Evolutionary conservation across 2,797 vertebrate species (phyloP).

Genomic region (Emydoidea blandingii): DNA sequence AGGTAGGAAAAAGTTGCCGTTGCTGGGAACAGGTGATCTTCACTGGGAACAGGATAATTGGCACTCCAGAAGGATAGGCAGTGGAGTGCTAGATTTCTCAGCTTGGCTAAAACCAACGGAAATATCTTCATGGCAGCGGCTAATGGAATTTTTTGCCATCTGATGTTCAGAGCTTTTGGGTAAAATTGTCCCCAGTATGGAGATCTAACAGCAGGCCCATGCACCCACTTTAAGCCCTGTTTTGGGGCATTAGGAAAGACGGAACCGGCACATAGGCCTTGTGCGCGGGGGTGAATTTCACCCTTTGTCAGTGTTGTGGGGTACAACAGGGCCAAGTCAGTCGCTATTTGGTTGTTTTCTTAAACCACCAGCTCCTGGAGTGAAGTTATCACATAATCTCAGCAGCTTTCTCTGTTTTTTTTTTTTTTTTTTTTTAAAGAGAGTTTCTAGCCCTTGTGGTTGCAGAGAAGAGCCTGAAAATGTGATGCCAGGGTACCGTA

Average conservation of each 20-base stretch:
- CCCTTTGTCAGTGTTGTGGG: neutral
- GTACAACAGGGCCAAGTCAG: neutral
- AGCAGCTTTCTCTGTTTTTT: neutral
- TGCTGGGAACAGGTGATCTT: fast-evolving
- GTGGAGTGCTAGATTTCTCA: neutral
- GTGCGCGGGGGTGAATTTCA: neutral
- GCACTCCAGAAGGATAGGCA: neutral
- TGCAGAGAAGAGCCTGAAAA: neutral
- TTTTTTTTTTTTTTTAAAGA: neutral
- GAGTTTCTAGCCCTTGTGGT: neutral
- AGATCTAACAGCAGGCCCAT: neutral
- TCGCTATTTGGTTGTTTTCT: fast-evolving
- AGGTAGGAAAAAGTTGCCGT: neutral
- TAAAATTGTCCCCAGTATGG: neutral
- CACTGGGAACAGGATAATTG: fast-evolving
- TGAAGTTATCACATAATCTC: neutral
- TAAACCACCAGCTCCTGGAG: neutral
- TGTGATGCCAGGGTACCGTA: fast-evolving
- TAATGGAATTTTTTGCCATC: neutral
- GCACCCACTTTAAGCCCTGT: neutral
- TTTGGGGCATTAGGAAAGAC: neutral
- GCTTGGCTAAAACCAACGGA: fast-evolving
- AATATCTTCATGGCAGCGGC: neutral
- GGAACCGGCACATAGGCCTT: neutral
- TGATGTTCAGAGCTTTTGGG: neutral